Conservation (phyloP, 2,113 vertebrate species). For the Ptychochromis oligacanthus region DNA sequence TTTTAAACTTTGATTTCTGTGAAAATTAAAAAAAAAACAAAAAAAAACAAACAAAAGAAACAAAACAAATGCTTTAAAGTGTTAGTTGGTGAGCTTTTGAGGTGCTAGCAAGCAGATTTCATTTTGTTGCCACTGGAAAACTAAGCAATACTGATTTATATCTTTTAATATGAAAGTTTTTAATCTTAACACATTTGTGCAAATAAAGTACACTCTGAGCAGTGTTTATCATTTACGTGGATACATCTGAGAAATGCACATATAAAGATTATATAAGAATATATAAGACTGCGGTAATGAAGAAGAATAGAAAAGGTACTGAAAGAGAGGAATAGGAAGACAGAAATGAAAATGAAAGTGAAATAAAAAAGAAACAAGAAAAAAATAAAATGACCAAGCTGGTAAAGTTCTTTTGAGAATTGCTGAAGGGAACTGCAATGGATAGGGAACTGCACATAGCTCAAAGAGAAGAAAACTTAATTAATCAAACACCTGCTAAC, state of each 20-base stretch:
- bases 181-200: neutral
- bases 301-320: neutral
- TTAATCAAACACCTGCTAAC: slow-evolving; percentile 19
- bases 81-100: neutral
- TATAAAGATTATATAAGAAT: neutral
- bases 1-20: neutral
- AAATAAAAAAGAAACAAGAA: neutral
- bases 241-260: neutral
- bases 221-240: neutral
- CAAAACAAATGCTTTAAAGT: neutral
- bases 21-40: neutral
- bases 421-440: neutral
- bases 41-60: too few species aligned
- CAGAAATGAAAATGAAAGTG: neutral
- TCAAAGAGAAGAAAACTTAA: slow-evolving; percentile 1
- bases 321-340: neutral
- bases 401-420: neutral
- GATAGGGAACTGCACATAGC: neutral
- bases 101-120: neutral
- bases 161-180: neutral
- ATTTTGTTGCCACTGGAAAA: neutral
- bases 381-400: neutral
- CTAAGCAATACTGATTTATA: neutral
- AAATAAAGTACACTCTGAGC: neutral
- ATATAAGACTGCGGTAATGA: neutral